phyloP scores from a whole-genome alignment of 1,140 invertebrate genomes.

The Arion vulgaris region DNA sequence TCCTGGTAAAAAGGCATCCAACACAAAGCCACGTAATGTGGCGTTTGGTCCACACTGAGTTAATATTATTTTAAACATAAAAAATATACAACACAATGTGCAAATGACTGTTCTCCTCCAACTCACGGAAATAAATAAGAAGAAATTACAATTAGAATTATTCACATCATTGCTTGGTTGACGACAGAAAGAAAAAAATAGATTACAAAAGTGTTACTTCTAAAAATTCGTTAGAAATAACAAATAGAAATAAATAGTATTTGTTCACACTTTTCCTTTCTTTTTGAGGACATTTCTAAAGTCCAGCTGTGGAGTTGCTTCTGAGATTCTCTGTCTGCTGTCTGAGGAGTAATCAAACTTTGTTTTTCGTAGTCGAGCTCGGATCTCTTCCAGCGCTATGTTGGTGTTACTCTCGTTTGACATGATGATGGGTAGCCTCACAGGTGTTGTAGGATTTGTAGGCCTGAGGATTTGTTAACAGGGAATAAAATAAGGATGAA shows the following conservation, averaged over 20 bases:
- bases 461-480: not conserved
- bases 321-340: constrained; percentile 22
- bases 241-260: not conserved
- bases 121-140: too few species aligned
- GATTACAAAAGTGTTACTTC: too few species aligned
- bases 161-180: too few species aligned
- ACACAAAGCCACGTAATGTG: too few species aligned
- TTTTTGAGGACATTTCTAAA: constrained; percentile 35
- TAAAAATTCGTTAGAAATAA: too few species aligned
- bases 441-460: not conserved
- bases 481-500: not conserved
- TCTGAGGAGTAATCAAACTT: constrained; percentile 39
- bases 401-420: not conserved
- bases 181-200: too few species aligned
- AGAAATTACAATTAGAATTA: too few species aligned
- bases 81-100: too few species aligned
- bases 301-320: constrained; percentile 25
- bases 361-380: constrained; percentile 30
- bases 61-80: too few species aligned
- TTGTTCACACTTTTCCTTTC: constrained; percentile 23
- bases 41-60: too few species aligned
- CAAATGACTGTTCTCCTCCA: too few species aligned
- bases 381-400: constrained; percentile 33
- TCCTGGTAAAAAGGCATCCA: too few species aligned
- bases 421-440: not conserved